phyloP scores from a whole-genome alignment of 1,140 invertebrate species.

The Schlechtendalia chinensis region DNA sequence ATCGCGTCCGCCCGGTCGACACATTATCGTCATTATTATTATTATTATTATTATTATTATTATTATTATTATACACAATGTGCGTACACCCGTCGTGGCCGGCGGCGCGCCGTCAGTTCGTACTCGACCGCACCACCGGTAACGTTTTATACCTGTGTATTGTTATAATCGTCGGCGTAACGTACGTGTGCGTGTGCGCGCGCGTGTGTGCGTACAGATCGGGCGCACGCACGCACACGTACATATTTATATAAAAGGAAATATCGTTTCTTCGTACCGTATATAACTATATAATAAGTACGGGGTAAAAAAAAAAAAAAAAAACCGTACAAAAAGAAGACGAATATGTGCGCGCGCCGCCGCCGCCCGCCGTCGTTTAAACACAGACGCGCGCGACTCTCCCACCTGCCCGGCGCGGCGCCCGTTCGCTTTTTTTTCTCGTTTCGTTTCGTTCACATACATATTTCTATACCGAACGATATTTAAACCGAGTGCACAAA shows the following conservation, averaged over 20 bases:
- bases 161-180: too few species aligned
- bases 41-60: too few species aligned
- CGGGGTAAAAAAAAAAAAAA: constrained; percentile 1
- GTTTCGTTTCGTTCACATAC: not conserved
- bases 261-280: not conserved
- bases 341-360: not conserved
- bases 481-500: not conserved
- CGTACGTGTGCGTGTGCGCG: too few species aligned
- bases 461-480: not conserved
- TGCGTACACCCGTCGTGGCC: too few species aligned
- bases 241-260: not conserved
- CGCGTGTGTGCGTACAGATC: not conserved
- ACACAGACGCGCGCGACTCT: not conserved
- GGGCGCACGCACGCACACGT: not conserved
- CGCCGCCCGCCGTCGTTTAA: constrained; percentile 20
- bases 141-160: too few species aligned
- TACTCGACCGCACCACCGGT: too few species aligned
- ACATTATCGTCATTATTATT: too few species aligned
- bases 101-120: too few species aligned
- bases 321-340: constrained; percentile 18
- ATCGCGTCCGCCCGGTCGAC: too few species aligned
- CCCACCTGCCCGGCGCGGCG: constrained; percentile 28
- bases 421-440: constrained; percentile 7
- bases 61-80: too few species aligned
- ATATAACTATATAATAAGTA: not conserved